Conservation (phyloP, 2,797 vertebrate species). For the Macrochelys suwanniensis region DNA sequence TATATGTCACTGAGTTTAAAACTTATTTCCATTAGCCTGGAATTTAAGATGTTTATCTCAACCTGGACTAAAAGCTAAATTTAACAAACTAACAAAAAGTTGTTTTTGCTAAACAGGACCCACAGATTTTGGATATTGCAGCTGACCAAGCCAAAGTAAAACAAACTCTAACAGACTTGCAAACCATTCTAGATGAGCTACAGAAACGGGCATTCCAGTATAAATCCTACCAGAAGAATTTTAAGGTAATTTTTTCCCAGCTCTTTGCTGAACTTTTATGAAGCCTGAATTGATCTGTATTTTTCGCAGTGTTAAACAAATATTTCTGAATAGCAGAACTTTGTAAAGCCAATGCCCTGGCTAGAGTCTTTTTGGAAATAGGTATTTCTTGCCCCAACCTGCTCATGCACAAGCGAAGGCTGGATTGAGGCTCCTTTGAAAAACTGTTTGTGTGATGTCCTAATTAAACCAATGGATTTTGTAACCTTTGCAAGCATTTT, state of each 20-base stretch:
- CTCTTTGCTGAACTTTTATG: neutral
- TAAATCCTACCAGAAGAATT: conserved; percentile 89
- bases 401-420: neutral
- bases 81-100: neutral
- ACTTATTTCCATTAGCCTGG: neutral
- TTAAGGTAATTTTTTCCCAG: conserved; percentile 83
- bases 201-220: conserved; percentile 85
- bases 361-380: neutral
- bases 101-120: conserved; percentile 81
- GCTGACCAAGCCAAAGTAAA: conserved; percentile 82
- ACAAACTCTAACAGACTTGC: conserved; percentile 80
- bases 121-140: conserved; percentile 84
- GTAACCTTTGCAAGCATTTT: neutral
- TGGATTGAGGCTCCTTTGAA: neutral
- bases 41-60: neutral
- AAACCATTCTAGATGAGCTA: conserved; percentile 84
- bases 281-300: neutral
- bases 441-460: neutral
- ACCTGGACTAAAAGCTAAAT: neutral
- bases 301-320: neutral
- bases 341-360: neutral
- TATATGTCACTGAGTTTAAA: neutral
- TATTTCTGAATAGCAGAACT: neutral
- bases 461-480: neutral
- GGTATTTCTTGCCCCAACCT: neutral